phyloP scores from a whole-genome alignment of 1,140 invertebrate genomes.

The Leptopilina clavipes region DNA sequence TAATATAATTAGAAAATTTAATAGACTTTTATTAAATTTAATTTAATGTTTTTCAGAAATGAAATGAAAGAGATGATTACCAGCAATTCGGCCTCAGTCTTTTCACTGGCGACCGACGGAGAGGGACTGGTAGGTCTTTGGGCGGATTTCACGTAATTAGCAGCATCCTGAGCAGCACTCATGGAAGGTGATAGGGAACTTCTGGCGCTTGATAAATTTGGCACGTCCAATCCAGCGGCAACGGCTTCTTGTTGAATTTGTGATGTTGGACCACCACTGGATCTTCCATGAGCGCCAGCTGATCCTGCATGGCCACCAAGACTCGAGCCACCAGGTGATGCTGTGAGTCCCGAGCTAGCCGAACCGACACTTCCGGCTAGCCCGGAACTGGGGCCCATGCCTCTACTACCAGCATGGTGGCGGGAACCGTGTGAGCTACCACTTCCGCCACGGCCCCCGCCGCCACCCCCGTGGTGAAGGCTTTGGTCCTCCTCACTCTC shows the following conservation, averaged over 20 bases:
- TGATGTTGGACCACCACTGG: conserved; percentile 61
- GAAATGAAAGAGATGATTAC: conserved; percentile 58
- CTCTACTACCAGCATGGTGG: conserved; percentile 61
- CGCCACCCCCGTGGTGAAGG: conserved; percentile 71
- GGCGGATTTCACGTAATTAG: conserved; percentile 80
- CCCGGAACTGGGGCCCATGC: conserved; percentile 55
- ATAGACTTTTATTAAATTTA: no score
- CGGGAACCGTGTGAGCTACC: conserved; percentile 72
- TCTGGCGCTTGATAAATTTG: conserved; percentile 76
- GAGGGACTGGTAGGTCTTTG: conserved; percentile 88
- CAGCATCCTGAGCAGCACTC: conserved; percentile 79
- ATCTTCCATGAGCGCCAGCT: conserved; percentile 67
- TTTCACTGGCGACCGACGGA: conserved; percentile 87
- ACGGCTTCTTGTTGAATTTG: conserved; percentile 47
- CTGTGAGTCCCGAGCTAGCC: conserved; percentile 54
- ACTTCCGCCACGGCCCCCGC: conserved; percentile 61
- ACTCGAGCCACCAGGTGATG: conserved; percentile 74
- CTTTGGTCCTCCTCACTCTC: conserved; percentile 89
- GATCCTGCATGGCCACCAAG: conserved; percentile 70
- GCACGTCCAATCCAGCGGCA: conserved; percentile 71
- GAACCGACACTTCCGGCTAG: conserved; percentile 56
- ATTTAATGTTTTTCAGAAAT: no score
- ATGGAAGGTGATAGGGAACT: conserved; percentile 80
- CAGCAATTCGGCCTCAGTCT: conserved; percentile 81
- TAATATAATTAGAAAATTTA: no score